A percentile compares a stretch with the other conserved stretches of the same genome.
These are phyloP conservation scores for Lycopodina hypogea DNA, from an alignment of 37 sponge, comb jelly and placozoan species.

Conservation along the genomic window DNA sequence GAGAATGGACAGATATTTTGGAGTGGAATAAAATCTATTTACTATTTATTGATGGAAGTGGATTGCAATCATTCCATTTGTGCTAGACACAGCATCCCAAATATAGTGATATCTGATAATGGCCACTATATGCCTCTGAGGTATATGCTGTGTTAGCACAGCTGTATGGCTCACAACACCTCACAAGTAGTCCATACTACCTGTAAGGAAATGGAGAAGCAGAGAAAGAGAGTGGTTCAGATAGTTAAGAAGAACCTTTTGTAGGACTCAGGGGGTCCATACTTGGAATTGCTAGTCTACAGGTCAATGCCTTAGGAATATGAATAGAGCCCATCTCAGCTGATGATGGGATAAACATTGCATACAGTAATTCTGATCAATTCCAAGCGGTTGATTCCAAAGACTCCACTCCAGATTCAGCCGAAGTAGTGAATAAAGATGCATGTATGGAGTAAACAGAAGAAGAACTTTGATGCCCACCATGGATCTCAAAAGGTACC, in stretches of 20 bases:
- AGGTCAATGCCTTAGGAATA: conserved; percentile 38
- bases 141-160: conserved; percentile 21
- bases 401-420: background rate
- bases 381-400: conserved; percentile 1
- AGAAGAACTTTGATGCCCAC: conserved; percentile 16
- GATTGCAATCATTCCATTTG: background rate
- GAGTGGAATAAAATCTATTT: background rate
- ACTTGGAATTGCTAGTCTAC: conserved; percentile 43
- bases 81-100: conserved; percentile 29
- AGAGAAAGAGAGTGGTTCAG: conserved; percentile 41
- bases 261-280: conserved; percentile 34
- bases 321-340: conserved; percentile 58
- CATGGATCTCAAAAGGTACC: conserved; percentile 8
- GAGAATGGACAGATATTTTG: conserved; percentile 3
- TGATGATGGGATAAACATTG: conserved; percentile 44
- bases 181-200: conserved; percentile 62
- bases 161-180: conserved; percentile 42
- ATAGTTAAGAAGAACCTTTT: conserved; percentile 37
- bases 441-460: conserved; percentile 2
- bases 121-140: conserved; percentile 41
- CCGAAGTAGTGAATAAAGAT: background rate
- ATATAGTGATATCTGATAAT: no score
- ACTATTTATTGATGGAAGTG: background rate
- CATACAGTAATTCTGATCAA: conserved; percentile 22
- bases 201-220: conserved; percentile 58